A percentile compares a stretch with the other conserved stretches of the same genome.
These are phyloP conservation scores for Gonocerus acuteangulatus DNA, from an alignment of 2,888 invertebrate species.

Conservation along the genomic window DNA sequence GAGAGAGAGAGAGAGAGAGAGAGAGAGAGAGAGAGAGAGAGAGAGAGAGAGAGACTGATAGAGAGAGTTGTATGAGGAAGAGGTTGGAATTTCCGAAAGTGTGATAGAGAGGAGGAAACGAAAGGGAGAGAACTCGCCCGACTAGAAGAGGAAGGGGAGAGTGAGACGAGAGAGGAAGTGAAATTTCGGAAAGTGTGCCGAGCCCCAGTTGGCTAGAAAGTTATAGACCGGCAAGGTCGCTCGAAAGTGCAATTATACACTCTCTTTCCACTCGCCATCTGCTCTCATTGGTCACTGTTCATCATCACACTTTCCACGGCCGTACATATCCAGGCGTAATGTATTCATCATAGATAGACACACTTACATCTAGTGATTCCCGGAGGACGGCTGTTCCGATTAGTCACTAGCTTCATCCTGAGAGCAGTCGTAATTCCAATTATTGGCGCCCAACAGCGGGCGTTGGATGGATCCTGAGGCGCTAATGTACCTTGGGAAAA, in stretches of 20 bases:
- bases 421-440: no score
- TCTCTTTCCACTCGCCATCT: slow-evolving; percentile 3
- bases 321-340: no score
- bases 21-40: background rate
- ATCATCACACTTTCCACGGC: background rate
- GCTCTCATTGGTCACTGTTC: slow-evolving; percentile 1
- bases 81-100: no score
- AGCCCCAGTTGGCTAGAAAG: slow-evolving; percentile 8
- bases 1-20: slow-evolving; percentile 1
- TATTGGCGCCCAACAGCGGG: no score
- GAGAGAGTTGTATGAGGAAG: no score
- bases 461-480: no score
- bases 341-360: no score
- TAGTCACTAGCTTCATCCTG: no score
- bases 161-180: slow-evolving; percentile 19
- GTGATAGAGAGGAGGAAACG: background rate
- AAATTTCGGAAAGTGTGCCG: slow-evolving; percentile 19
- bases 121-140: slow-evolving; percentile 6
- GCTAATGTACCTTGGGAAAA: no score
- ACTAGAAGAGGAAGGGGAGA: slow-evolving; percentile 22
- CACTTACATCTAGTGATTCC: no score
- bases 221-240: slow-evolving; percentile 8
- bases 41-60: background rate
- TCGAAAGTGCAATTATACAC: slow-evolving; percentile 19
- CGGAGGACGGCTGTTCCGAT: no score